A percentile compares a stretch with the other conserved stretches of the same genome.
These are phyloP conservation scores for Selenia dentaria DNA, from an alignment of 2,888 invertebrate species.

Conservation along the genomic window DNA sequence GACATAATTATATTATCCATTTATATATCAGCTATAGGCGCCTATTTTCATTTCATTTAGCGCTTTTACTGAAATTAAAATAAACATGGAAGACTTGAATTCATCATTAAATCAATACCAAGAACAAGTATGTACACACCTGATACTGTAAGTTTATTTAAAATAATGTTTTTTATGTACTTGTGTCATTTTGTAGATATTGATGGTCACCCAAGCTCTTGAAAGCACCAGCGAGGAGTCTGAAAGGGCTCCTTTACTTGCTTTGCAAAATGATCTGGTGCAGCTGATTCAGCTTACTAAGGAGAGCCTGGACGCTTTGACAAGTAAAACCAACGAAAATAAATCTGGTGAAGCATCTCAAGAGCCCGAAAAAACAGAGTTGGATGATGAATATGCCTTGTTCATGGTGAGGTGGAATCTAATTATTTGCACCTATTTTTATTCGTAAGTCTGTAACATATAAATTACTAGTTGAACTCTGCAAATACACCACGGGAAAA, in stretches of 20 bases:
- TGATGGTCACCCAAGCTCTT: conserved; percentile 86
- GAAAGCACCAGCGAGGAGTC: conserved; percentile 65
- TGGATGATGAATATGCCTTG: conserved; percentile 86
- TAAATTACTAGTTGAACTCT: too few species aligned
- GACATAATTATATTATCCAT: too few species aligned
- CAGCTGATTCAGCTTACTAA: conserved; percentile 88
- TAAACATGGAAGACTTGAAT: conserved; percentile 64
- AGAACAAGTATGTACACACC: conserved; percentile 56
- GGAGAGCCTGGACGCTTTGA: conserved; percentile 78
- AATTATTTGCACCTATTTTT: conserved; percentile 14
- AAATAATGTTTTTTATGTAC: too few species aligned
- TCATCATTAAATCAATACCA: conserved; percentile 68
- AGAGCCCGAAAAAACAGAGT: conserved; percentile 41
- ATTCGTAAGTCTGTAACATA: too few species aligned
- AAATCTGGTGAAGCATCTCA: conserved; percentile 15
- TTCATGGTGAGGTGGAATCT: conserved; percentile 84
- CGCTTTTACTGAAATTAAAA: too few species aligned
- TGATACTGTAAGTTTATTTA: background rate
- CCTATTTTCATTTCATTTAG: too few species aligned
- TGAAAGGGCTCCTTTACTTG: conserved; percentile 83
- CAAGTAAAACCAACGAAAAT: conserved; percentile 27
- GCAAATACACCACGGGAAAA: too few species aligned
- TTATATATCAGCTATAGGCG: too few species aligned
- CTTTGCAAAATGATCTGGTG: conserved; percentile 86
- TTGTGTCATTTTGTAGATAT: conserved; percentile 67